Percentiles rank a stretch among this genome's conserved stretches.
Conservation (phyloP, 2,888 invertebrate genomes). For the Desoria tigrina region DNA sequence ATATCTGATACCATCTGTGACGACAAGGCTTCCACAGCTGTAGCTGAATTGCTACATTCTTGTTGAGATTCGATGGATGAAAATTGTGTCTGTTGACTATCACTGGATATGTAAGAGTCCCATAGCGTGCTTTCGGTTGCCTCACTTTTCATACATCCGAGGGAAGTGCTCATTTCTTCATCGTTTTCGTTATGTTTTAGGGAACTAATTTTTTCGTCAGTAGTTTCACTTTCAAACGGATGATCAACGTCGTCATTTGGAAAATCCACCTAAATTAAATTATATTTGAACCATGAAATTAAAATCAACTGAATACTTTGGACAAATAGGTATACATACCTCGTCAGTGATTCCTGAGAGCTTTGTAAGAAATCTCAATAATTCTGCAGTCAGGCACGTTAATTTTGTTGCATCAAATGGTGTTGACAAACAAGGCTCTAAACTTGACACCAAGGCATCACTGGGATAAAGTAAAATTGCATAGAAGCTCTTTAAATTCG, state of each 20-base stretch:
- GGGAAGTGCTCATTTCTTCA: slow-evolving; percentile 50
- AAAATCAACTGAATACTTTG: not conserved
- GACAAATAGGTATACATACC: slow-evolving; percentile 53
- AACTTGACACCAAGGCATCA: slow-evolving; percentile 57
- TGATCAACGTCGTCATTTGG: slow-evolving; percentile 26
- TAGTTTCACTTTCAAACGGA: slow-evolving; percentile 24
- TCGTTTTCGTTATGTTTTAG: slow-evolving; percentile 20
- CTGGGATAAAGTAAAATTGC: no score
- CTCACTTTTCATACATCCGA: slow-evolving; percentile 50
- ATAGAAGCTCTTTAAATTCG: no score
- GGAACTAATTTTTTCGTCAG: slow-evolving; percentile 24
- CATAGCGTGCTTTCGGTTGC: slow-evolving; percentile 41
- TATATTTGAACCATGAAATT: not conserved
- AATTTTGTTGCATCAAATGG: slow-evolving; percentile 61
- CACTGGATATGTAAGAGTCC: slow-evolving; percentile 22
- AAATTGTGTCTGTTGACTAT: not conserved
- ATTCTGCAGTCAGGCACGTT: slow-evolving; percentile 59
- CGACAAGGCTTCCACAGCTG: slow-evolving; percentile 50
- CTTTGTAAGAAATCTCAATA: slow-evolving; percentile 61
- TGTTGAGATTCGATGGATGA: not conserved
- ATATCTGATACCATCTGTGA: slow-evolving; percentile 53
- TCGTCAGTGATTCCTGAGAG: slow-evolving; percentile 63
- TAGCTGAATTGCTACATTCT: slow-evolving; percentile 27
- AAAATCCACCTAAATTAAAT: slow-evolving; percentile 8
- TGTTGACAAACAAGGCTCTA: slow-evolving; percentile 61